Conservation (phyloP, 2,113 vertebrate genomes). For the Atrichornis clamosus region DNA sequence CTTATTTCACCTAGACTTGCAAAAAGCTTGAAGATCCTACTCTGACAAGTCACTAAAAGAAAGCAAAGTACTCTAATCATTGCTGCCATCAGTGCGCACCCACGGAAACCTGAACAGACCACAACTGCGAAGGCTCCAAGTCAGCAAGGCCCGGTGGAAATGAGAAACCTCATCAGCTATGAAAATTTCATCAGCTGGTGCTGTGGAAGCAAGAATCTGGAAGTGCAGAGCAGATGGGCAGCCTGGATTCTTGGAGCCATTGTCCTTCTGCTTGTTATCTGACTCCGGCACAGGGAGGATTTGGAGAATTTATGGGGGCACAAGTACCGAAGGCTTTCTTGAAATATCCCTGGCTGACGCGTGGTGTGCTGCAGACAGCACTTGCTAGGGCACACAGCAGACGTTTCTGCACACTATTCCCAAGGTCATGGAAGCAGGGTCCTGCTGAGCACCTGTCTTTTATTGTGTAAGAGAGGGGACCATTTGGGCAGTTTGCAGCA, state of each 20-base stretch:
- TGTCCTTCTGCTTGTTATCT: constrained; percentile 76
- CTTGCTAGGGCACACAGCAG: neutral
- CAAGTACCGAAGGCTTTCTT: constrained; percentile 63
- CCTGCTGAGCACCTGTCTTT: constrained; percentile 10
- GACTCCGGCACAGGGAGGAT: constrained; percentile 67
- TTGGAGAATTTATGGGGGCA: constrained; percentile 78
- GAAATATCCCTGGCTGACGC: constrained; percentile 71
- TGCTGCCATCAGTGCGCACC: neutral
- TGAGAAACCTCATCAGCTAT: constrained; percentile 69
- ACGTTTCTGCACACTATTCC: constrained; percentile 11
- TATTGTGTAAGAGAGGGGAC: constrained; percentile 9
- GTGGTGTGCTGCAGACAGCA: constrained; percentile 21
- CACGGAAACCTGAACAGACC: constrained; percentile 52
- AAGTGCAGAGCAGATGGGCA: constrained; percentile 76
- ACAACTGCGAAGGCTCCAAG: constrained; percentile 62
- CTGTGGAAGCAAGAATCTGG: constrained; percentile 66
- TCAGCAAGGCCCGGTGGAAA: constrained; percentile 46
- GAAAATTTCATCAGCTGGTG: constrained; percentile 78
- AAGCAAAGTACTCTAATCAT: neutral
- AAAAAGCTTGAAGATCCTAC: neutral
- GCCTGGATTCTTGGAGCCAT: constrained; percentile 75
- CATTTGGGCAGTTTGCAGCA: neutral
- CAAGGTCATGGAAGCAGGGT: constrained; percentile 10
- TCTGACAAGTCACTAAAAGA: neutral
- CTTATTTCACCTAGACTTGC: neutral